phyloP scores from a whole-genome alignment of 2,113 vertebrate species.

The Coregonus clupeaformis region DNA sequence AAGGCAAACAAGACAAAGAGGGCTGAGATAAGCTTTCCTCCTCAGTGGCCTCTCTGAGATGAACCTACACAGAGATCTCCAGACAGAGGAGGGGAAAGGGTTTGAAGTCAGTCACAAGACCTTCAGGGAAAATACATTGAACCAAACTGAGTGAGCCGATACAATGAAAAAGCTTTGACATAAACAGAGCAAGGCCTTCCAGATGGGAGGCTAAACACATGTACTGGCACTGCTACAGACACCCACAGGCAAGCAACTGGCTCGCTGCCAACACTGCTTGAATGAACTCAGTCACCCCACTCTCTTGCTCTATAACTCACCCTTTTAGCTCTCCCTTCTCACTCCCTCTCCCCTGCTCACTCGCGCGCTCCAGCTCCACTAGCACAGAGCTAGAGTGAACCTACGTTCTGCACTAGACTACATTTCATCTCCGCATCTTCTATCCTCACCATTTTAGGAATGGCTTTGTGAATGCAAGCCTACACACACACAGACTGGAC shows the following conservation, averaged over 20 bases:
- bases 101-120: conserved; percentile 55
- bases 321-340: no score
- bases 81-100: conserved; percentile 23
- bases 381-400: conserved; percentile 47
- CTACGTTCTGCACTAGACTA: conserved; percentile 59
- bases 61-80: conserved; percentile 2
- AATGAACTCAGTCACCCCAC: conserved; percentile 75
- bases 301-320: neutral
- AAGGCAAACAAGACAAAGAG: conserved; percentile 28
- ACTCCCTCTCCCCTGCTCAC: neutral
- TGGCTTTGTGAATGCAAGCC: conserved; percentile 55
- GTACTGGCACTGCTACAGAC: conserved; percentile 74
- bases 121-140: conserved; percentile 45
- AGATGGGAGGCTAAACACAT: conserved; percentile 77
- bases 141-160: conserved; percentile 57
- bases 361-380: conserved; percentile 21
- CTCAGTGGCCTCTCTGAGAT: conserved; percentile 46
- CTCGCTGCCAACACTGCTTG: conserved; percentile 61
- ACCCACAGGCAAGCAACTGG: conserved; percentile 74
- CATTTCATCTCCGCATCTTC: neutral
- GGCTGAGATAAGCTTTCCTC: conserved; percentile 35
- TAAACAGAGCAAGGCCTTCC: conserved; percentile 64
- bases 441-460: conserved; percentile 65
- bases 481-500: no score
- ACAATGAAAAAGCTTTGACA: conserved; percentile 68